Conservation (phyloP, 1,140 invertebrate species). For the Trichonephila clavata region DNA sequence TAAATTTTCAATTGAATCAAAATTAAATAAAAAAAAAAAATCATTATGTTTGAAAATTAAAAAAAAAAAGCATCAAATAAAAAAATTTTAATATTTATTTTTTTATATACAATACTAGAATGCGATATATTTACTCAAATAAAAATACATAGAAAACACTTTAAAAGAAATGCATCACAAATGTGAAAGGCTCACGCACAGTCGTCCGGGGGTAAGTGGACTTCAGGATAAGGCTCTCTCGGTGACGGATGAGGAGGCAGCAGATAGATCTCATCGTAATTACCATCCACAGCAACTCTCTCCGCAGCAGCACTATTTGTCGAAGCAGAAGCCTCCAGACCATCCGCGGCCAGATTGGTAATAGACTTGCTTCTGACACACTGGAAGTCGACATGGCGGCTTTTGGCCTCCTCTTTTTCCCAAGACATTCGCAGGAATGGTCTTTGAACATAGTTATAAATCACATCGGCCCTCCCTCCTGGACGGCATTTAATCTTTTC, state of each 20-base stretch:
- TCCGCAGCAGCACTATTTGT: slow-evolving; percentile 65
- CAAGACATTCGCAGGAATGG: slow-evolving; percentile 99
- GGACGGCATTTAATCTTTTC: slow-evolving; percentile 90
- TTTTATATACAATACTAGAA: too few species aligned
- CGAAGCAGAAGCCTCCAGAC: slow-evolving; percentile 79
- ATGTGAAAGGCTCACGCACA: too few species aligned
- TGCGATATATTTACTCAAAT: too few species aligned
- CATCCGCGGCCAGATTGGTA: slow-evolving; percentile 94
- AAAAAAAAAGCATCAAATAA: too few species aligned
- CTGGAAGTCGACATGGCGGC: slow-evolving; percentile 99
- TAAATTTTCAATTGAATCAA: too few species aligned
- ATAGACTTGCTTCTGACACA: slow-evolving; percentile 97
- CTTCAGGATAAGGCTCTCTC: slow-evolving; percentile 81
- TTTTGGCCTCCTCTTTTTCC: slow-evolving; percentile 99
- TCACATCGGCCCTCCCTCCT: slow-evolving; percentile 88
- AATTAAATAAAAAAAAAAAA: too few species aligned
- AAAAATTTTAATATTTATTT: too few species aligned
- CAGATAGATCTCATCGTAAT: slow-evolving; percentile 78
- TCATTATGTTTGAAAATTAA: too few species aligned
- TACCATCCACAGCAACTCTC: slow-evolving; percentile 78
- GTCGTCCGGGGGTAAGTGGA: slow-evolving; percentile 80
- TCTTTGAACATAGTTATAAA: slow-evolving; percentile 99
- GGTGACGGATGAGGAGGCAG: slow-evolving; percentile 81
- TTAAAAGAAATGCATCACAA: too few species aligned
- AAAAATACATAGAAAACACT: too few species aligned